Evolutionary conservation across 1,140 invertebrate genomes (phyloP).

Genomic region (Brachionus sp.): DNA sequence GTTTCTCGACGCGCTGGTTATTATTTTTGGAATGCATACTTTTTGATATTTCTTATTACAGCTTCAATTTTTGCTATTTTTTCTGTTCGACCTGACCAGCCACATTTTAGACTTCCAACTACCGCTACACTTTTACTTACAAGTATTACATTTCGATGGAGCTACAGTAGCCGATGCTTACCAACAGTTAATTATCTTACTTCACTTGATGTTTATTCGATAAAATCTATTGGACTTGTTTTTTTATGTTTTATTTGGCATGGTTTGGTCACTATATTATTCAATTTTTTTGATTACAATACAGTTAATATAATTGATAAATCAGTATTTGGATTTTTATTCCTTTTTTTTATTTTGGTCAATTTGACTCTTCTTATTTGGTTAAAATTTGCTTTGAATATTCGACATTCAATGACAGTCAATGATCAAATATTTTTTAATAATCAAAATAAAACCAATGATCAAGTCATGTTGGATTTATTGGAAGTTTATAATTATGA

Average conservation of each 20-base stretch:
- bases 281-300: neutral
- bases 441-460: neutral
- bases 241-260: slow-evolving; percentile 14
- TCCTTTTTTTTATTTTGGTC: neutral
- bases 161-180: slow-evolving; percentile 56
- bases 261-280: neutral
- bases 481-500: neutral
- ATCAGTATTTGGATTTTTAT: neutral
- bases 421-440: no score
- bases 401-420: no score
- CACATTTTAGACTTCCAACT: slow-evolving; percentile 57
- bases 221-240: neutral
- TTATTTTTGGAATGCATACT: no score
- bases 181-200: slow-evolving; percentile 58
- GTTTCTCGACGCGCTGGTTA: slow-evolving; percentile 49
- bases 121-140: slow-evolving; percentile 53
- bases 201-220: neutral
- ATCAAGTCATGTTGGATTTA: neutral
- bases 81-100: slow-evolving; percentile 54
- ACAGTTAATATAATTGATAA: neutral
- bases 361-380: neutral
- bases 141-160: slow-evolving; percentile 57
- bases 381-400: neutral
- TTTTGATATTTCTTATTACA: slow-evolving; percentile 54
- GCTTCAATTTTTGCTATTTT: slow-evolving; percentile 59